Base-by-base conservation (phyloP, 2,888 invertebrate species). In the Thumatha senex region DNA sequence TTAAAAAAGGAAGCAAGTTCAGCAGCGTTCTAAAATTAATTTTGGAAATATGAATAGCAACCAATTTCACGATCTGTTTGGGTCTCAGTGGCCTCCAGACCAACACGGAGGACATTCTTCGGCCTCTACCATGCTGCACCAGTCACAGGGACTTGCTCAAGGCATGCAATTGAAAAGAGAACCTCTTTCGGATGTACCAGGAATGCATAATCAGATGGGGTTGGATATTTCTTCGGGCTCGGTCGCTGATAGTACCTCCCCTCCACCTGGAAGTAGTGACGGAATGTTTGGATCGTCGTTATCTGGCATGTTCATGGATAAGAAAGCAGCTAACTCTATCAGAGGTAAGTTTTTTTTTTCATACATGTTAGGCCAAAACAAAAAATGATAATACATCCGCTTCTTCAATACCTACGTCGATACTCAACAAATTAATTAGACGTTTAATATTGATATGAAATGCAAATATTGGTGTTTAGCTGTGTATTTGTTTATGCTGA, bases 241-340 rank as follows among this genome's bases (percentile, higher is more conserved):
- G 0, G 90, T 93, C 15, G 93, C 93, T 2, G 94, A 93, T 70
- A 93, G 93, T 60, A 93, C 94, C 9, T 93, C 93, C 0, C 93
- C 94, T 0, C 94, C 94, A 0, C 92, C 93, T 0, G 86, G 89
- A 11, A 81, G 78, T 64, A 83, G 84, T 54, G 89, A 89, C 39
- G 85, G 86, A n/a, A 85, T 91, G 80, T 86, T 87, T 58, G 87
- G 89, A 43, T 82, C 92, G 0, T 84, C 86, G 0, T 80, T 92
- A 53, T 80, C 87, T 15, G 87, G 86, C 30, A 87, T 91, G 86
- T 93, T 92, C 51, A 92, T 93, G 81, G 93, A 93, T 65, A 90
- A 92, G 78, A 94, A 93, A 78, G 92, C 91, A 55, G 93, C 93
- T 48, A 94, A 94, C 77, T 94, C 94, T 45, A 94, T 94, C 62